A percentile compares a stretch with the other conserved stretches of the same genome.
Conservation (phyloP, 1,140 invertebrate species). For the Fopius arisanus region DNA sequence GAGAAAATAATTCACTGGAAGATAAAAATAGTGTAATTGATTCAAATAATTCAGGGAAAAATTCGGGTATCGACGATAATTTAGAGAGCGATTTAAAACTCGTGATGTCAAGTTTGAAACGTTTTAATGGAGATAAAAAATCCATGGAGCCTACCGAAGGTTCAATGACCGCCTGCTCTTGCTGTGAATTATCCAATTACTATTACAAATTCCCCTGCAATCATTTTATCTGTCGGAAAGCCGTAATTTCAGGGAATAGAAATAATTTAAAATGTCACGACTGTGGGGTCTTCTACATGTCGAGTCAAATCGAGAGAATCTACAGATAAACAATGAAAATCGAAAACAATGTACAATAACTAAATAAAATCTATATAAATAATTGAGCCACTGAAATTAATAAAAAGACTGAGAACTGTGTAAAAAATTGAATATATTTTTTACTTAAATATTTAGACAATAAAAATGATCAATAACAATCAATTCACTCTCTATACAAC, state of each 20-base stretch:
- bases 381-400: too few relatives aligned
- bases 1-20: neutral
- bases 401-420: neutral
- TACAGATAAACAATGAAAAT: conserved; percentile 33
- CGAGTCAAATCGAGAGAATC: conserved; percentile 46
- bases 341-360: too few relatives aligned
- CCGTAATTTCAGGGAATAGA: conserved; percentile 40
- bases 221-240: conserved; percentile 59
- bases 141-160: neutral
- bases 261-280: conserved; percentile 41
- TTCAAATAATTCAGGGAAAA: neutral
- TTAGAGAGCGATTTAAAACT: conserved; percentile 16
- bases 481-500: neutral
- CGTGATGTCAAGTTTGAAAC: neutral
- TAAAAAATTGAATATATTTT: neutral
- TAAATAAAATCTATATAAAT: too few relatives aligned
- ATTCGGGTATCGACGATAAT: neutral
- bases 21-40: neutral
- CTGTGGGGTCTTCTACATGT: conserved; percentile 45
- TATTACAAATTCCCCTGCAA: conserved; percentile 61
- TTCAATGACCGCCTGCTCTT: conserved; percentile 43
- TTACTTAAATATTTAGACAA: conserved; percentile 9
- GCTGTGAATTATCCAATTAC: conserved; percentile 38
- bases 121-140: neutral
- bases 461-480: neutral